These are phyloP conservation scores for Lasioglossum pauxillum DNA, from an alignment of 2,888 invertebrate species.

Conservation along the genomic window DNA sequence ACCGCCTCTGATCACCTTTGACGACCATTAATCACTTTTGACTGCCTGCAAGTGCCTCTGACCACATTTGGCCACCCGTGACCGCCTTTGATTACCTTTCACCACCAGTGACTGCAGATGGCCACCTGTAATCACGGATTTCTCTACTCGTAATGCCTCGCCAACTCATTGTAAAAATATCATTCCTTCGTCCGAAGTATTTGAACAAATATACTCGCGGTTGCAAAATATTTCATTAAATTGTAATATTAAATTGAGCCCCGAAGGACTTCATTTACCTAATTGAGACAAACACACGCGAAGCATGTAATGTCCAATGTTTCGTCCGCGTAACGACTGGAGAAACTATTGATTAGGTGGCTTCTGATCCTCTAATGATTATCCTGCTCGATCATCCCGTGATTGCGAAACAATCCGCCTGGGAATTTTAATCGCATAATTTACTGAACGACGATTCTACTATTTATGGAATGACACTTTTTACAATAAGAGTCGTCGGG, in stretches of 20 bases:
- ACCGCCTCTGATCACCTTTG: neutral
- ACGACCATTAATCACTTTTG: slow-evolving; percentile 4
- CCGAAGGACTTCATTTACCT: neutral
- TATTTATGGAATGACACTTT: neutral
- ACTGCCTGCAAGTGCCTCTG: neutral
- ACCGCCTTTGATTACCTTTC: slow-evolving; percentile 14
- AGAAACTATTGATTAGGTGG: neutral
- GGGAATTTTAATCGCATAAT: slow-evolving; percentile 9
- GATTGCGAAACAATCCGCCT: neutral
- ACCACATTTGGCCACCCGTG: slow-evolving; percentile 4
- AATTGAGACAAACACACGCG: neutral
- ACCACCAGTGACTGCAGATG: neutral
- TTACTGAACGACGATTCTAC: neutral
- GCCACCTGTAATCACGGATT: slow-evolving; percentile 5
- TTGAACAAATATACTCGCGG: neutral
- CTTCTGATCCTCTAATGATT: slow-evolving; percentile 6
- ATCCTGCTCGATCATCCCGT: neutral
- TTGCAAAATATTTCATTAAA: slow-evolving; percentile 5
- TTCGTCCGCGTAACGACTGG: neutral
- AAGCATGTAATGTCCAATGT: neutral
- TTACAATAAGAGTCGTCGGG: neutral
- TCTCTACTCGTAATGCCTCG: neutral
- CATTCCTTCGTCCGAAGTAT: neutral
- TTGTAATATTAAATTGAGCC: neutral
- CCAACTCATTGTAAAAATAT: neutral